phyloP scores from a whole-genome alignment of 2,888 invertebrate genomes.

The Yponomeuta malinellus region DNA sequence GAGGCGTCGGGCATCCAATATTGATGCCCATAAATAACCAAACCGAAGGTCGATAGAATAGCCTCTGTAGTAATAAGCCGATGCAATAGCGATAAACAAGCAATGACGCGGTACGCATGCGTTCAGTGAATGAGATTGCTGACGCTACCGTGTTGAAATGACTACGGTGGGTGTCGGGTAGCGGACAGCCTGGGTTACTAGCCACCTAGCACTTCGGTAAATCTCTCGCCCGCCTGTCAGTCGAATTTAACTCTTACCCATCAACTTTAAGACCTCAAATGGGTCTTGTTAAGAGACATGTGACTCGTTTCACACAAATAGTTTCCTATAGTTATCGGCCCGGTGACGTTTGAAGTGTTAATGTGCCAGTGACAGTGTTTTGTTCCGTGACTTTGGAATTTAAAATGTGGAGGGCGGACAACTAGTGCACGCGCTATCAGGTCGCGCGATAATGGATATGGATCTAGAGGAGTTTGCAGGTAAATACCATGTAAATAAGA shows the following conservation, averaged over 20 bases:
- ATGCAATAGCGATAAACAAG: not conserved
- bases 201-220: not conserved
- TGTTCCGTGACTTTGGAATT: conserved; percentile 10
- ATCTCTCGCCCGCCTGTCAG: not conserved
- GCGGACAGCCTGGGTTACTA: not conserved
- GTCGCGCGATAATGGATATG: conserved; percentile 28
- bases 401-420: not conserved
- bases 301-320: conserved; percentile 4
- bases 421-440: conserved; percentile 6
- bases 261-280: not conserved
- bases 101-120: conserved; percentile 28
- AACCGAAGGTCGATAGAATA: not conserved
- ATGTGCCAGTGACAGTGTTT: conserved; percentile 11
- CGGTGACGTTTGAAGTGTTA: conserved; percentile 6
- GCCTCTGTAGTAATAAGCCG: not conserved
- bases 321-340: conserved; percentile 8
- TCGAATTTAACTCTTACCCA: not conserved
- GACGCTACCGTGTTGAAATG: conserved; percentile 9
- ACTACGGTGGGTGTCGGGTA: conserved; percentile 2
- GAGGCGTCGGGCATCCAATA: not conserved
- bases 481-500: conserved; percentile 19
- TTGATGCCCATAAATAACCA: not conserved
- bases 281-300: not conserved
- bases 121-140: conserved; percentile 27
- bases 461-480: conserved; percentile 27